These are phyloP conservation scores for Phenganax subtilis DNA, from an alignment of 92 coral and sea anemone species.

Conservation along the genomic window DNA sequence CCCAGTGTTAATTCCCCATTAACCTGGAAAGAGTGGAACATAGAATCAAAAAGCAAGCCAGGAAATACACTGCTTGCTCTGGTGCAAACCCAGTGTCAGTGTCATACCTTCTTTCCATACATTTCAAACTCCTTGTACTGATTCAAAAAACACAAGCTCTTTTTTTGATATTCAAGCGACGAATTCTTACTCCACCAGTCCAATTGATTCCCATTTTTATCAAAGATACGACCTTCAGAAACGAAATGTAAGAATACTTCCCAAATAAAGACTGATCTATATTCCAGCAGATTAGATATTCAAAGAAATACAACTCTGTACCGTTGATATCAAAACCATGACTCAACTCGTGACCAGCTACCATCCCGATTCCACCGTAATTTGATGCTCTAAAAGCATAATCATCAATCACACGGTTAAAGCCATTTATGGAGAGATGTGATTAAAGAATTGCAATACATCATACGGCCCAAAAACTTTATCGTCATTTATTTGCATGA, in stretches of 20 bases:
- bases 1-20: slow-evolving; percentile 24
- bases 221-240: slow-evolving; percentile 30
- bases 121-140: slow-evolving; percentile 31
- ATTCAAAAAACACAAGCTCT: slow-evolving; percentile 24
- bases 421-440: too few species aligned
- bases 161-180: background rate
- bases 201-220: slow-evolving; percentile 26
- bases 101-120: slow-evolving; percentile 34
- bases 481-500: background rate
- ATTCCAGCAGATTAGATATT: too few species aligned
- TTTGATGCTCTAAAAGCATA: slow-evolving; percentile 25
- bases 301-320: background rate
- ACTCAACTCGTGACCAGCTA: slow-evolving; percentile 36
- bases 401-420: too few species aligned
- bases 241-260: background rate
- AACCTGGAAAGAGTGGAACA: background rate
- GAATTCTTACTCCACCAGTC: slow-evolving; percentile 40
- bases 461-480: too few species aligned
- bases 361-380: slow-evolving; percentile 34
- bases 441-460: too few species aligned
- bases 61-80: background rate
- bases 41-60: background rate
- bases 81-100: background rate
- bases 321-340: slow-evolving; percentile 31
- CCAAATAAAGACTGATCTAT: background rate